phyloP scores from a whole-genome alignment of 2,797 vertebrate genomes.

The Enteromius paludinosus region DNA sequence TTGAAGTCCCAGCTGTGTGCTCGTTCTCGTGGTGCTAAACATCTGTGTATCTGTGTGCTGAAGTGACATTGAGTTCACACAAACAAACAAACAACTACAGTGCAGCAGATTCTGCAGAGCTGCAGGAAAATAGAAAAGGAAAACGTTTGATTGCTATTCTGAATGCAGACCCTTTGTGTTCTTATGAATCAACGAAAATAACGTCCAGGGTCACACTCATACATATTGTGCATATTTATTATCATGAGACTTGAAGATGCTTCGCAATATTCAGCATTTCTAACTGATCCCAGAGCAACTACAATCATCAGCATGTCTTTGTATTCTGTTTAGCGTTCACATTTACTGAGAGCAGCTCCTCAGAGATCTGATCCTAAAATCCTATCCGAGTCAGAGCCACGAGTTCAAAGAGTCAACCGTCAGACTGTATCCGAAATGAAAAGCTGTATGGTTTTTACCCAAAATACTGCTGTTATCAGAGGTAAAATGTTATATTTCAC shows the following conservation, averaged over 20 bases:
- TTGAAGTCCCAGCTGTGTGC: background rate
- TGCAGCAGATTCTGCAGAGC: background rate
- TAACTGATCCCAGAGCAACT: background rate
- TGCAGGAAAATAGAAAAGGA: background rate
- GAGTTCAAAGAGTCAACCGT: background rate
- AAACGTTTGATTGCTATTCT: background rate
- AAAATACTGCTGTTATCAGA: background rate
- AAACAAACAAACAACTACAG: constrained; percentile 11
- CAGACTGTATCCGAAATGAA: background rate
- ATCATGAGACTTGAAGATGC: background rate
- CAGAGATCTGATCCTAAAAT: background rate
- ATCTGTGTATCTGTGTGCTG: background rate
- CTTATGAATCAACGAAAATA: background rate
- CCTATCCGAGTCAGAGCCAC: background rate
- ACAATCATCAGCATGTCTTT: background rate
- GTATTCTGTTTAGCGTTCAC: background rate
- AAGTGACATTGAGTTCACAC: background rate
- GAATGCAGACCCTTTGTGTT: background rate
- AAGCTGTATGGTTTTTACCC: background rate
- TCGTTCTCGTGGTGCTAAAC: background rate
- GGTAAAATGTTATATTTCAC: background rate
- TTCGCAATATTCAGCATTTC: background rate
- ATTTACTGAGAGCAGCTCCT: constrained; percentile 7
- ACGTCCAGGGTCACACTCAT: background rate
- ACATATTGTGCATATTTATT: background rate